phyloP scores from a whole-genome alignment of 2,113 vertebrate species.

The Meleagris gallopavo region DNA sequence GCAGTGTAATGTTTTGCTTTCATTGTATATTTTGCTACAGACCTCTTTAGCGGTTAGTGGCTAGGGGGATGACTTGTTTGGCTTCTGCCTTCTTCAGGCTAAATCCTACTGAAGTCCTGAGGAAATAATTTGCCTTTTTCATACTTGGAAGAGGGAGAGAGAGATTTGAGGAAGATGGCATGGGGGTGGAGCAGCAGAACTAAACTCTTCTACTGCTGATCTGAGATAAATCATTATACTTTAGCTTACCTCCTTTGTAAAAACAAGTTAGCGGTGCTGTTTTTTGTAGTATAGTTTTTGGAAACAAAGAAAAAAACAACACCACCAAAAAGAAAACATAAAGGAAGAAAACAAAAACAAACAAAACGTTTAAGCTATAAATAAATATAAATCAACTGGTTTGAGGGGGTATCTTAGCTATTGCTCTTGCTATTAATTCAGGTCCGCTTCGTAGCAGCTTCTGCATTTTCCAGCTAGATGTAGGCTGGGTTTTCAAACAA shows the following conservation, averaged over 20 bases:
- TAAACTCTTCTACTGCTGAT: neutral
- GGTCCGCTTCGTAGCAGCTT: neutral
- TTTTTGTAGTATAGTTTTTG: neutral
- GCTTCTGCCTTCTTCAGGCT: neutral
- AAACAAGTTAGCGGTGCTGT: neutral
- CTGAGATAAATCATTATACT: neutral
- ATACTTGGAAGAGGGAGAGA: neutral
- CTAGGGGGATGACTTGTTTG: accelerated
- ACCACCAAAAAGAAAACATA: neutral
- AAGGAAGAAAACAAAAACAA: neutral
- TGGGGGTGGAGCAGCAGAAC: neutral
- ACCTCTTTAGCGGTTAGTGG: neutral
- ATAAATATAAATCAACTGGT: neutral
- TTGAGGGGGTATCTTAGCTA: neutral
- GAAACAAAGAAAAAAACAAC: neutral
- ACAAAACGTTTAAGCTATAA: neutral
- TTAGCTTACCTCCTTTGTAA: neutral
- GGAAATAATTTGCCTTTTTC: neutral
- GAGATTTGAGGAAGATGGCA: neutral
- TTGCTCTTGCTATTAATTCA: neutral
- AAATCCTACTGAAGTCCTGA: neutral
- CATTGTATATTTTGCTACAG: neutral
- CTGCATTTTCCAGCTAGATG: slow-evolving; percentile 16
- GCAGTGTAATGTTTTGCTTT: neutral
- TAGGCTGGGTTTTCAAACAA: slow-evolving; percentile 31